Evolutionary conservation across 1,140 invertebrate species (phyloP), one percentile per base, ranked within the genome.

Genomic region (Drosophila elegans): DNA sequence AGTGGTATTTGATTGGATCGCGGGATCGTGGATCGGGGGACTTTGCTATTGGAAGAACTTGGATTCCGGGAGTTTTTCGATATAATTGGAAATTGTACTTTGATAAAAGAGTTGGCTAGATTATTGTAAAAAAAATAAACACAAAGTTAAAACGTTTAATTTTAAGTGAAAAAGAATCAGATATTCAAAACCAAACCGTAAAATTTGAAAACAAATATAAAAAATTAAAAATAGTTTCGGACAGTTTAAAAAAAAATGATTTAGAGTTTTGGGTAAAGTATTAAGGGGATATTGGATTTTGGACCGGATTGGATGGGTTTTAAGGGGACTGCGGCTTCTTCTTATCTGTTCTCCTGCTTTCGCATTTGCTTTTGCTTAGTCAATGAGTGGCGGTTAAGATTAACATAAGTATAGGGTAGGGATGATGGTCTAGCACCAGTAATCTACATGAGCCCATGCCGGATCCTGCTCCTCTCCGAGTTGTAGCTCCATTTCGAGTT

Each of bases 391-490:
- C 49, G 41, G 38, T 66, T 60, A 56, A 25, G 39, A 53, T 66
- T 41, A 42, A 38, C 56, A 77, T 72, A 49, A 57, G 38, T 36
- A 9, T 44, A 38, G 29, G 16, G n/a, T 44, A 38, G 29, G 16
- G n/a, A 3, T 36, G 7, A n/a, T 34, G 13, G n/a, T 48, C 53
- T 76, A 89, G 64, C 84, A 89, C 84, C 84, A 89, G 52, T 89
- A 89, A 54, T 89, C 84, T 34, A 88, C 76, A 63, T 88, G 80
- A 12, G 84, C 57, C 84, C 83, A 88, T 42, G 77, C 76, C 38
- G 84, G 64, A 61, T 88, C 80, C 52, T 85, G 54, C 36, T 73
- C 67, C 32, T 60, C 55, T 29, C 60, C 63, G 25, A 76, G 46
- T 66, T 83, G 52, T 56, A 62, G 66, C 49, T 76, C 68, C 64